Conservation (phyloP, 2,797 vertebrate species). For the Liparis tanakae region DNA sequence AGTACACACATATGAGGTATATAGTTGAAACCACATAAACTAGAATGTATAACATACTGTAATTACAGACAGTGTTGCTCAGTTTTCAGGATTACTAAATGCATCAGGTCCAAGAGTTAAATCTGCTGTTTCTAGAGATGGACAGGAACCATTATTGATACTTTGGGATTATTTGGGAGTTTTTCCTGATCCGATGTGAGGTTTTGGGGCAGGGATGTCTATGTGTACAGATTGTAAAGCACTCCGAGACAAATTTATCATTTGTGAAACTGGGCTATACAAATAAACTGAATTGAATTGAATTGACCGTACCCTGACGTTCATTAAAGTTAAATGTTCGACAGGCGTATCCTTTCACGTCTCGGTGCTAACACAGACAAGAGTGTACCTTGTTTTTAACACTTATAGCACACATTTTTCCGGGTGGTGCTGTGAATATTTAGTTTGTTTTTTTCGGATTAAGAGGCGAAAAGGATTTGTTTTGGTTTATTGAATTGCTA, state of each 20-base stretch:
- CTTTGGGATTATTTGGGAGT: too few species aligned
- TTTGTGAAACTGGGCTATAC: too few species aligned
- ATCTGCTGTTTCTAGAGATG: constrained; percentile 13
- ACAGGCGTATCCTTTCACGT: constrained; percentile 15
- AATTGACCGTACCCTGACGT: constrained; percentile 16
- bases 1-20: neutral
- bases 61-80: constrained; percentile 5
- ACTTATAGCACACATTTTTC: neutral
- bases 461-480: neutral
- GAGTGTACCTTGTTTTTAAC: neutral
- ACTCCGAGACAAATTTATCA: too few species aligned
- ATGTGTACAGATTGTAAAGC: too few species aligned
- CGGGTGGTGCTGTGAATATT: neutral
- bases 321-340: constrained; percentile 27
- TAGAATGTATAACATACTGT: neutral
- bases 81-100: constrained; percentile 32
- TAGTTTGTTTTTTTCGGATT: neutral
- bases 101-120: constrained; percentile 43
- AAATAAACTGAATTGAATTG: too few species aligned
- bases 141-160: constrained; percentile 19
- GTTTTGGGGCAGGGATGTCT: too few species aligned
- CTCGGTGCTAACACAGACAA: neutral
- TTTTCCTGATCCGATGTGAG: too few species aligned
- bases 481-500: neutral
- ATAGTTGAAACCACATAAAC: constrained; percentile 16